phyloP scores from a whole-genome alignment of 23 tunicate species.

The Trididemnum miniatum region DNA sequence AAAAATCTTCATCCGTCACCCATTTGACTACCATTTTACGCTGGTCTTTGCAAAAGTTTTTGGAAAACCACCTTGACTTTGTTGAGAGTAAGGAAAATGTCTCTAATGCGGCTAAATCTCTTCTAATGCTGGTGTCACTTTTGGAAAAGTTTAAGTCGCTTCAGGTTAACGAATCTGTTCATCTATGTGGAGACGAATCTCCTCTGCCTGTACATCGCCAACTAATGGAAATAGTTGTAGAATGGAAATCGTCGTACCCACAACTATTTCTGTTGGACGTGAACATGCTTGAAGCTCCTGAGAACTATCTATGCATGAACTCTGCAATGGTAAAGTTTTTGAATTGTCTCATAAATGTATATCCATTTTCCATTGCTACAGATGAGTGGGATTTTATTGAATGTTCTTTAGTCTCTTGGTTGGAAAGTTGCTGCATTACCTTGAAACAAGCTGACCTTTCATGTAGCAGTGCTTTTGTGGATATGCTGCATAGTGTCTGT shows the following conservation, averaged over 20 bases:
- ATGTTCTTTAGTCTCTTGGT: slow-evolving; percentile 73
- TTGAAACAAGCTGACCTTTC: not conserved
- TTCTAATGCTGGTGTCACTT: not conserved
- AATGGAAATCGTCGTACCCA: slow-evolving; percentile 12
- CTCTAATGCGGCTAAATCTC: not conserved
- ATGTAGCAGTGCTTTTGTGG: not conserved
- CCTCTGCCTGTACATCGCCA: not conserved
- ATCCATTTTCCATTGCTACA: slow-evolving; percentile 11
- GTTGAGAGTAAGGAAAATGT: not conserved
- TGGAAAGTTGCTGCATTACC: slow-evolving; percentile 50
- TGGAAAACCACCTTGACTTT: not conserved
- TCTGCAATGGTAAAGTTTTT: slow-evolving; percentile 41
- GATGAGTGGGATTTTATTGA: slow-evolving; percentile 70
- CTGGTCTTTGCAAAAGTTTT: slow-evolving; percentile 3
- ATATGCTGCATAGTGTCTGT: not conserved
- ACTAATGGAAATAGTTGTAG: slow-evolving; percentile 6
- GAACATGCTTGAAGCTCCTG: not conserved
- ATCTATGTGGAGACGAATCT: not conserved
- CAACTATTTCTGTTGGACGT: slow-evolving; percentile 57
- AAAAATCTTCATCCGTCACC: not conserved
- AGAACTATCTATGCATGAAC: slow-evolving; percentile 30
- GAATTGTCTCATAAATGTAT: not conserved
- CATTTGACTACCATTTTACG: not conserved
- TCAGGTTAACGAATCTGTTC: not conserved
- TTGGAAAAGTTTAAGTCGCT: not conserved